Percentiles rank a stretch among this genome's conserved stretches.
phyloP scores from a whole-genome alignment of 2,113 vertebrate genomes.

The Oxyura jamaicensis region DNA sequence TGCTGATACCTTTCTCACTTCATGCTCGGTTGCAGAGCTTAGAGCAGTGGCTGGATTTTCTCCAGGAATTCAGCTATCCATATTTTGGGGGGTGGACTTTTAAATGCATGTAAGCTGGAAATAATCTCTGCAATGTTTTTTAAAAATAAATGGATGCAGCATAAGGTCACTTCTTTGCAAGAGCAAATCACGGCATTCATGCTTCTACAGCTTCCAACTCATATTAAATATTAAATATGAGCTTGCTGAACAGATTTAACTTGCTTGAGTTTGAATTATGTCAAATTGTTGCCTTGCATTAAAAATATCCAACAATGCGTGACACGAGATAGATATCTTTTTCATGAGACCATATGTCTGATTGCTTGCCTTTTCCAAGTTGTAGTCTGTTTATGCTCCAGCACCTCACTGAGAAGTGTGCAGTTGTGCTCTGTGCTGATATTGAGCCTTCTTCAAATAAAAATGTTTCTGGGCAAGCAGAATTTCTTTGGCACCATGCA shows the following conservation, averaged over 20 bases:
- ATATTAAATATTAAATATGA: not conserved
- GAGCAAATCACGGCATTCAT: not conserved
- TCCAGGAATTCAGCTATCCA: not conserved
- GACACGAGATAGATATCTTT: not conserved
- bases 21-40: not conserved
- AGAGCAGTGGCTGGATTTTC: not conserved
- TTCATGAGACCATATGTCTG: constrained; percentile 26
- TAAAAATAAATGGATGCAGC: not conserved
- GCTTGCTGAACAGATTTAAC: not conserved
- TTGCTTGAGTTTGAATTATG: not conserved
- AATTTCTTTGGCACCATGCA: not conserved
- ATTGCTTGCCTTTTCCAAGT: not conserved
- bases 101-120: not conserved
- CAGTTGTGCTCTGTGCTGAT: not conserved
- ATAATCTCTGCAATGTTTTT: not conserved
- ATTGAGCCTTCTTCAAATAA: not conserved
- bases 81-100: not conserved
- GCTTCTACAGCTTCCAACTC: not conserved
- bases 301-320: not conserved
- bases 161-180: not conserved
- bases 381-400: not conserved
- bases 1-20: not conserved
- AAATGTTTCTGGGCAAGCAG: not conserved
- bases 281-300: not conserved
- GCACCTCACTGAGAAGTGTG: not conserved